Base-by-base conservation (phyloP, 1,140 invertebrate species). In the Pteromalus puparum region DNA sequence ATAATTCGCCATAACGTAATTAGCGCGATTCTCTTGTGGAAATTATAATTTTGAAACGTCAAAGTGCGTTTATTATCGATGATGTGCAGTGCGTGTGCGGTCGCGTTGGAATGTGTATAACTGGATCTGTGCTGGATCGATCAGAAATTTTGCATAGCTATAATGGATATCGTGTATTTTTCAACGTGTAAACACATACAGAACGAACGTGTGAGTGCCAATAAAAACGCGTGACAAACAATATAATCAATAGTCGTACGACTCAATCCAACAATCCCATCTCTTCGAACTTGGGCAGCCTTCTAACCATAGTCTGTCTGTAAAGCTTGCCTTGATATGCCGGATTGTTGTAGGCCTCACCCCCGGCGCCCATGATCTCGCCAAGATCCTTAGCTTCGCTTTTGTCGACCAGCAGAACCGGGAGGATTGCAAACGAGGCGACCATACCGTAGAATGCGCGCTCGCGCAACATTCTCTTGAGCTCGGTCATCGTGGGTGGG, bases 401-500 rank as follows among this genome's bases (percentile, higher is more conserved):
- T 24, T 91, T 90, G 0, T 91, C 87, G 0, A 89, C 70, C 15
- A 92, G 13, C 0, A 91, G 73, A 0, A 92, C 18, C 0, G 92
- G 91, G 9, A 92, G 70, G 2, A 91, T 84, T 0, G 83, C 85
- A 7, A 89, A 87, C 1, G 89, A 74, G 0, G 89, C 73, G 2
- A 92, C 67, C 85, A 93, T 88, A 13, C 89, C 93, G 0, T 89
- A 89, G 0, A 82, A 2, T 0, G 84, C 89, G 9, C 86, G 90
- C 13, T 90, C 88, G 2, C 88, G 87, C 24, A 94, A 42, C 10
- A 86, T 79, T 21, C 87, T 87, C 1, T 90, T 84, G 5, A 95
- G 26, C 3, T 92, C 89, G 0, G 90, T 88, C 46, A 92, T 85
- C 13, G 88, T 94, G 1, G 93, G 94, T 9, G 94, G 88, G 0